Evolutionary conservation across 2,888 invertebrate genomes (phyloP).

Genomic region (Aporophyla nigra): DNA sequence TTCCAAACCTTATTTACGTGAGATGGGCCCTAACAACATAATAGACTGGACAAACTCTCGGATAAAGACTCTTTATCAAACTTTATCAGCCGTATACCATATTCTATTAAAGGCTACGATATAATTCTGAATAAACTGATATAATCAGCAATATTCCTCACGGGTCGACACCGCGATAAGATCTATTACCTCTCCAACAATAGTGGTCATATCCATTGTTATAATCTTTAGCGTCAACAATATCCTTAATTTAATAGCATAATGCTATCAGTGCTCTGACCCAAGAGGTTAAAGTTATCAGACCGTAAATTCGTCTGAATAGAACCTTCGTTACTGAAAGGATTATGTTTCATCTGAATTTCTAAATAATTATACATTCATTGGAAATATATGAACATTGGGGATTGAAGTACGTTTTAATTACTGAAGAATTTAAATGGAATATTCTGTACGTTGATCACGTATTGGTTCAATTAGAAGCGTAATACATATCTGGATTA

Average conservation of each 20-base stretch:
- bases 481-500: conserved; percentile 12
- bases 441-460: conserved; percentile 33
- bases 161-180: conserved; percentile 53
- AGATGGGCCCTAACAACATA: conserved; percentile 10
- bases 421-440: conserved; percentile 47
- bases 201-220: conserved; percentile 44
- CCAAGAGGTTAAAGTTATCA: conserved; percentile 53
- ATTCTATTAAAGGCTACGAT: conserved; percentile 46
- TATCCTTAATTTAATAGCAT: conserved; percentile 57
- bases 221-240: conserved; percentile 38
- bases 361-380: conserved; percentile 57
- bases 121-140: conserved; percentile 51
- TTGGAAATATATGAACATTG: conserved; percentile 55
- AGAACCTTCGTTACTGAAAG: conserved; percentile 43
- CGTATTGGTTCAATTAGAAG: conserved; percentile 40
- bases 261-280: conserved; percentile 47
- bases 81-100: conserved; percentile 43
- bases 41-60: conserved; percentile 27
- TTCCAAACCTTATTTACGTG: conserved; percentile 2
- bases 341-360: conserved; percentile 48
- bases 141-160: conserved; percentile 58
- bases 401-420: conserved; percentile 41
- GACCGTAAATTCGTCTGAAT: conserved; percentile 63
- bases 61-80: conserved; percentile 39
- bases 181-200: conserved; percentile 57